Evolutionary conservation across 2,797 vertebrate species (phyloP).

Genomic region (Monodelphis domestica): DNA sequence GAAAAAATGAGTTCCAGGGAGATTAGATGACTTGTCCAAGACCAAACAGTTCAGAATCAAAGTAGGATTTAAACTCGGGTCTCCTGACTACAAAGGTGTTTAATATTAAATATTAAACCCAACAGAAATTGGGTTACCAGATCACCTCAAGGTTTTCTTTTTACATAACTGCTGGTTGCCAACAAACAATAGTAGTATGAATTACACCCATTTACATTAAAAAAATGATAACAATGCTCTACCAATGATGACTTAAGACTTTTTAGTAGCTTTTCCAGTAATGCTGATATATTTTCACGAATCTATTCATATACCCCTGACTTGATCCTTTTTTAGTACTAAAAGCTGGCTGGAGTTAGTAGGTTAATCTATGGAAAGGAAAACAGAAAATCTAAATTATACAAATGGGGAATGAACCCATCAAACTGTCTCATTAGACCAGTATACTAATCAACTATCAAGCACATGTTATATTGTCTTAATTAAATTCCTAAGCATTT

Average conservation of each 20-base stretch:
- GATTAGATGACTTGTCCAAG: no score
- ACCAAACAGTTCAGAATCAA: no score
- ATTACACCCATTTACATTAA: slow-evolving; percentile 1
- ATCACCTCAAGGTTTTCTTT: slow-evolving; percentile 34
- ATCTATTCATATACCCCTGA: neutral
- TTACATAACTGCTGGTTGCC: slow-evolving; percentile 31
- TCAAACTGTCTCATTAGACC: neutral
- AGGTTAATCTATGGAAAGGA: neutral
- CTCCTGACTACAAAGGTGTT: no score
- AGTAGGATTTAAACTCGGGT: no score
- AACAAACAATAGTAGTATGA: neutral
- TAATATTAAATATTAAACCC: no score
- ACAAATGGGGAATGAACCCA: neutral
- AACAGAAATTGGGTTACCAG: slow-evolving; percentile 34
- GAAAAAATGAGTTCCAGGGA: no score
- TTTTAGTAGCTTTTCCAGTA: neutral
- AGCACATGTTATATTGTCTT: neutral
- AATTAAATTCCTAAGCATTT: neutral
- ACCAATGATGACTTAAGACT: neutral
- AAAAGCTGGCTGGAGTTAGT: neutral
- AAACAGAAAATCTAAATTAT: neutral
- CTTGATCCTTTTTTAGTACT: neutral
- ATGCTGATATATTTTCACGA: neutral
- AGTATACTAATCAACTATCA: neutral
- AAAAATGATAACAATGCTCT: slow-evolving; percentile 4